Evolutionary conservation across 2,888 invertebrate genomes (phyloP).

Genomic region (Tetragonula carbonaria): DNA sequence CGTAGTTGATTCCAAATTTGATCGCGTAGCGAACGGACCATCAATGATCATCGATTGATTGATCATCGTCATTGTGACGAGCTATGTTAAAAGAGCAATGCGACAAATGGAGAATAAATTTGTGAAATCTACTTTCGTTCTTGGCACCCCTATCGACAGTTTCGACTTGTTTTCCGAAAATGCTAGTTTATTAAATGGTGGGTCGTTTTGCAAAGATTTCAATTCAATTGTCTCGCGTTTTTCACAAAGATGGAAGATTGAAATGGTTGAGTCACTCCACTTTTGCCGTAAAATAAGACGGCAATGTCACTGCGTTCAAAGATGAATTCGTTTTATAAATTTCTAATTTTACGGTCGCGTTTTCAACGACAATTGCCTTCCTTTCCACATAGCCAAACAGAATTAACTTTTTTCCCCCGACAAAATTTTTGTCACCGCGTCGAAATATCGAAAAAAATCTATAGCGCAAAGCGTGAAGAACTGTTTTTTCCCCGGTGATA

Average conservation of each 20-base stretch:
- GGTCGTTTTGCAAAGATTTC: not conserved
- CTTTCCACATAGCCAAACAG: not conserved
- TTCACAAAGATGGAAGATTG: not conserved
- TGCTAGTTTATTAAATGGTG: not conserved
- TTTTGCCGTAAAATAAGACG: constrained; percentile 38
- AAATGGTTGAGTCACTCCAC: not conserved
- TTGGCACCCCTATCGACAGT: no score
- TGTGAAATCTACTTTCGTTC: no score
- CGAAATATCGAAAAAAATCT: no score
- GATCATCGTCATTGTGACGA: no score
- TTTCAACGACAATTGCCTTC: accelerated
- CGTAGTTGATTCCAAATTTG: no score
- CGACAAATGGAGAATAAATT: no score
- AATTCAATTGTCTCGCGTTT: constrained; percentile 18
- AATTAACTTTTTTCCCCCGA: not conserved
- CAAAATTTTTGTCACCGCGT: no score
- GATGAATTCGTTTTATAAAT: constrained; percentile 8
- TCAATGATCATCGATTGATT: no score
- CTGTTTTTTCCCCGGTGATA: not conserved
- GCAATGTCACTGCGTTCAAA: not conserved
- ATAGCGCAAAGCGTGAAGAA: no score
- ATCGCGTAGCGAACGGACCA: no score
- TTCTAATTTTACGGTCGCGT: not conserved
- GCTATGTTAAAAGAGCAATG: no score
- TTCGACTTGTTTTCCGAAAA: not conserved